These are phyloP conservation scores for Brachyrhaphis roseni DNA, from an alignment of 2,797 vertebrate genomes.

Conservation along the genomic window DNA sequence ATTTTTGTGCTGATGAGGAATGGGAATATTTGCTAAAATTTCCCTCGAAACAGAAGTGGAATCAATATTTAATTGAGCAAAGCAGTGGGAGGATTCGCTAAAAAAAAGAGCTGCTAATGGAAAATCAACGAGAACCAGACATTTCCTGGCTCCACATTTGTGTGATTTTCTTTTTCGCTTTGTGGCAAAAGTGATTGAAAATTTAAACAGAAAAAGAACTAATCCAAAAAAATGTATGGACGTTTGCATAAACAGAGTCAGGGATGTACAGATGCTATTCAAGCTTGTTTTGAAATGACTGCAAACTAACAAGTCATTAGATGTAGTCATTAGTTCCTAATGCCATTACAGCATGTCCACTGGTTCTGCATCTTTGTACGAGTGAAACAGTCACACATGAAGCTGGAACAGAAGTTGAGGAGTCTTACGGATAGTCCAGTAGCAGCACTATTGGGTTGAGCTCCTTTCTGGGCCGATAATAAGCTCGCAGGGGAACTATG, in stretches of 20 bases:
- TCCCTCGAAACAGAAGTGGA: constrained; percentile 3
- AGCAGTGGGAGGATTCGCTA: not conserved
- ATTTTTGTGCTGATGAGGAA: not conserved
- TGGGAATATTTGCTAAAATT: constrained; percentile 7
- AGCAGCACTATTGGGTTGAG: constrained; percentile 96
- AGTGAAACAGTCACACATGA: not conserved
- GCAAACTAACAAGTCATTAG: not conserved
- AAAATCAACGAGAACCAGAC: constrained; percentile 8
- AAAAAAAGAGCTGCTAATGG: not conserved
- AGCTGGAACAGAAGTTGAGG: not conserved
- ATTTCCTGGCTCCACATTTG: constrained; percentile 15
- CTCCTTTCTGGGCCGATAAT: constrained; percentile 96
- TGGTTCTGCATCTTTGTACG: not conserved
- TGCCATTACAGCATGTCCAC: not conserved
- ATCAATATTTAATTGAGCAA: constrained; percentile 15
- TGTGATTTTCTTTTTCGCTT: constrained; percentile 21
- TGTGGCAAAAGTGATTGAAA: constrained; percentile 26
- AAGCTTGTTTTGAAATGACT: not conserved
- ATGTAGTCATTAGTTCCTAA: not conserved
- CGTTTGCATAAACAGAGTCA: not conserved
- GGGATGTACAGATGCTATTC: not conserved
- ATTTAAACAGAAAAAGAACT: not conserved
- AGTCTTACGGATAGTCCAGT: constrained; percentile 92
- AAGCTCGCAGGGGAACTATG: constrained; percentile 95
- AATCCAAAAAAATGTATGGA: not conserved